Base-by-base conservation (phyloP, 2,888 invertebrate species). In the Cheilosia scutellata region DNA sequence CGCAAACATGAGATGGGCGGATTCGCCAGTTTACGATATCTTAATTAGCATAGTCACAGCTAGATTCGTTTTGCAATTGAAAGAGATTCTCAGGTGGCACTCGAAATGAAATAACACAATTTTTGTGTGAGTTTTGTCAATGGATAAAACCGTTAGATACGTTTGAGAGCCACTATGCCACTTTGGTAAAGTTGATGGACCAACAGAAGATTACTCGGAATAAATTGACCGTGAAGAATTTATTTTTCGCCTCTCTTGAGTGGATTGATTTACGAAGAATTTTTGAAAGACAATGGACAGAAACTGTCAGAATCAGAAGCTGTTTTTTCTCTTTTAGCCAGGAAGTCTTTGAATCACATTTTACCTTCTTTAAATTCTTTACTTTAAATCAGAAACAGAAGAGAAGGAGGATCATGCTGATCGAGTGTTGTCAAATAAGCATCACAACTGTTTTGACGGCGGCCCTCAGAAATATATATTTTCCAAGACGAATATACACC, bases 51-150 rank as follows among this genome's bases (percentile, higher is more conserved):
- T 66, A 7, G 11, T 20, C 16, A 63, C 31, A 44, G 33, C 20
- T 58, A 60, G 60, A 71, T 71, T 44, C 49, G 40, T 53, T 76
- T 76, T 51, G 53, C 66, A 51, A 51, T 51, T 68, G 9, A 37
- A 7, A 66, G 29, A 7, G 58, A 33, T 47, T 25, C 47, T 47
- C 44, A 71, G 37, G 47, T 60, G 66, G 58, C 31, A 66, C 76
- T 76, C 31, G 42, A 58, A 37, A 33, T 47, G 65, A 25, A 47
- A 65, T 49, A 16, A 47, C 29, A 58, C 66, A 33, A 57, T 31
- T 49, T 66, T 58, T 40, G 9, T 29, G 33, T 65, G 37, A 9
- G 13, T 29, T 51, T 66, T 49, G 11, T 51, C 29, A 58, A 47
- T 57, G 55, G 37, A 7, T 4, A 16, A n/a, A 16, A 25, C 75